phyloP scores from a whole-genome alignment of 2,113 vertebrate species.

The Syngnathus scovelli region DNA sequence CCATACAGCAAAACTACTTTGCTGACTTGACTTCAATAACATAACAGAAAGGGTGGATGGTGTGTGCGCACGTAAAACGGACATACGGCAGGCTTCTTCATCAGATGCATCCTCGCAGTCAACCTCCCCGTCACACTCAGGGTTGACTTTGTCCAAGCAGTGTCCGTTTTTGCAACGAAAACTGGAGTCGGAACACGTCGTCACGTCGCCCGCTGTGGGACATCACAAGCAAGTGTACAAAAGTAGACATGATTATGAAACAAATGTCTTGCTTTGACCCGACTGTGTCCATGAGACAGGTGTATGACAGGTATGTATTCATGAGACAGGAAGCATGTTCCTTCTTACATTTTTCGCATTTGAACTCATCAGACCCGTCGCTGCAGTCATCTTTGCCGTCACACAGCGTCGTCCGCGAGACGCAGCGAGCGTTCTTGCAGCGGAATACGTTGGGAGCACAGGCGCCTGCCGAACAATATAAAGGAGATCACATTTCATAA shows the following conservation, averaged over 20 bases:
- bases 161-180: slow-evolving; percentile 72
- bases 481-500: not conserved
- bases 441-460: slow-evolving; percentile 65
- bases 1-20: not conserved
- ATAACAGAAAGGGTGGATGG: not conserved
- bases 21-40: not conserved
- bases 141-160: slow-evolving; percentile 85
- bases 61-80: not conserved
- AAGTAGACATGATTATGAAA: not conserved
- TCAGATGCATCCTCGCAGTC: slow-evolving; percentile 87
- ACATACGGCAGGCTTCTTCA: slow-evolving; percentile 75
- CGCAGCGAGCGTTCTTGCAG: slow-evolving; percentile 73
- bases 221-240: not conserved
- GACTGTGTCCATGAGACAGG: not conserved
- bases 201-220: slow-evolving; percentile 28
- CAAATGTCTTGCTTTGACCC: not conserved
- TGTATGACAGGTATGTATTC: no score
- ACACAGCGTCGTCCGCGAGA: slow-evolving; percentile 61
- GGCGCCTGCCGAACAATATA: not conserved
- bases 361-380: slow-evolving; percentile 80
- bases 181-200: slow-evolving; percentile 71
- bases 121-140: slow-evolving; percentile 76
- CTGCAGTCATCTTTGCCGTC: slow-evolving; percentile 73
- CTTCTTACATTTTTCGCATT: slow-evolving; percentile 73
- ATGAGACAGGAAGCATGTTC: not conserved